Percentiles rank a stretch among this genome's conserved stretches.
Conservation (phyloP, 2,113 vertebrate genomes). For the Hucho hucho region DNA sequence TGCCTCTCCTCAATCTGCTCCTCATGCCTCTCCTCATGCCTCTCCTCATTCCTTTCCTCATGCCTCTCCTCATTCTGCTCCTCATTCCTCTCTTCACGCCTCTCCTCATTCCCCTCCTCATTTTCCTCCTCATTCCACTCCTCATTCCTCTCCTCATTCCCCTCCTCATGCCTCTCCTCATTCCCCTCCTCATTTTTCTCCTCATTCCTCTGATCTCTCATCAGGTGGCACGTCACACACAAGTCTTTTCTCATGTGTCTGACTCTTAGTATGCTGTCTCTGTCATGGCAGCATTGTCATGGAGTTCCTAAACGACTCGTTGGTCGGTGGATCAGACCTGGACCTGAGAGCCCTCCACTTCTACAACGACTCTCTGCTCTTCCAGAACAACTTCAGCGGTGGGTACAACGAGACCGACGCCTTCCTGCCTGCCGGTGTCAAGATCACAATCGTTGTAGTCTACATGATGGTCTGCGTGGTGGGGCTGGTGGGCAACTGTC, state of each 20-base stretch:
- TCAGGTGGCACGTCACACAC: not conserved
- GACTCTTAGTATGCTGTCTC: not conserved
- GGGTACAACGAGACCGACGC: conserved; percentile 75
- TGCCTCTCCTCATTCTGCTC: too few relatives aligned
- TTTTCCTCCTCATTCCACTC: too few relatives aligned
- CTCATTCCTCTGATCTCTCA: not conserved
- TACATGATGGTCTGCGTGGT: conserved; percentile 95
- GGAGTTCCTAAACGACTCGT: conserved; percentile 80
- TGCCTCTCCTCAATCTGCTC: too few relatives aligned
- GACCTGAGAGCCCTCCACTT: conserved; percentile 73
- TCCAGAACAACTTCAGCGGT: conserved; percentile 75
- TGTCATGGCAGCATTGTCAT: conserved; percentile 57
- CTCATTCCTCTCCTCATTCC: too few relatives aligned
- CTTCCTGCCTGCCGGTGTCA: conserved; percentile 83
- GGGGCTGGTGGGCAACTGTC: conserved; percentile 83
- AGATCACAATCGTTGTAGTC: conserved; percentile 91
- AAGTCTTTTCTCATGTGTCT: not conserved
- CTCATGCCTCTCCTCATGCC: too few relatives aligned
- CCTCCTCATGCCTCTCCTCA: too few relatives aligned
- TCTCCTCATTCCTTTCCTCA: too few relatives aligned
- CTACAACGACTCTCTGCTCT: conserved; percentile 76
- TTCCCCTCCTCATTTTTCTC: too few relatives aligned
- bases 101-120: too few relatives aligned
- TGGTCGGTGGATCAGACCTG: conserved; percentile 51
- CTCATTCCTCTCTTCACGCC: too few relatives aligned